Evolutionary conservation across 2,888 invertebrate genomes (phyloP), one percentile per base, ranked within the genome.

Genomic region (Drosophila tripunctata): DNA sequence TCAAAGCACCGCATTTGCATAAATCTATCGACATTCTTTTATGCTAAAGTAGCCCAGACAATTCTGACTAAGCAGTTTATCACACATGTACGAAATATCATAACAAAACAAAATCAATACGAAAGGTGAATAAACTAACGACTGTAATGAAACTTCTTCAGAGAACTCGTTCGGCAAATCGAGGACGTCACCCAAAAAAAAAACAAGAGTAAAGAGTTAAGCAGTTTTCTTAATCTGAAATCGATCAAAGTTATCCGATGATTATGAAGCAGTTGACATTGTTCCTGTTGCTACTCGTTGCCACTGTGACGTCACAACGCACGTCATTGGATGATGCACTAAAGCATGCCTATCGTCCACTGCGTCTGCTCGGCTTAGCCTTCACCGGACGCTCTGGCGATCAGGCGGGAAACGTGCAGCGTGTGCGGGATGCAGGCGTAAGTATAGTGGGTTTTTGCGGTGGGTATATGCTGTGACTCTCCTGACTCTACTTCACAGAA

Each of bases 361-460:
- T 90, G 12, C 87, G 90, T 4, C 48, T 81, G 4, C 51, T 87
- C 10, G 79, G 87, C 7, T 69, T 90, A 31, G 76, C 87, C 65
- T 69, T 89, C 48, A 64, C 82, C 22, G 91, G 91, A 2, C 79
- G 90, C 31, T 87, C 89, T 7, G 90, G 90, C 24, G 89, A 89
- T 38, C 78, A 88, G 64, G 54, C 58, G 4, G 52, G 64, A 48
- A 89, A 90, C 78, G 71, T 90, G 52, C 75, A 75, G 40, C 65
- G 72, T 30, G 60, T 87, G 7, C 77, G 78, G 7, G 78, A 68
- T 54, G 72, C 85, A 12, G 90, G 89, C 22, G 91, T 90, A 82
- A 79, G 69, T 67, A n/a, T n/a, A n/a, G n/a, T n/a, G n/a, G n/a
- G n/a, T n/a, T n/a, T n/a, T n/a, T n/a, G n/a, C n/a, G n/a, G n/a